A percentile compares a stretch with the other conserved stretches of the same genome.
These are phyloP conservation scores for Machaerirhynchus nigripectus DNA, from an alignment of 2,113 vertebrate species.

Conservation along the genomic window DNA sequence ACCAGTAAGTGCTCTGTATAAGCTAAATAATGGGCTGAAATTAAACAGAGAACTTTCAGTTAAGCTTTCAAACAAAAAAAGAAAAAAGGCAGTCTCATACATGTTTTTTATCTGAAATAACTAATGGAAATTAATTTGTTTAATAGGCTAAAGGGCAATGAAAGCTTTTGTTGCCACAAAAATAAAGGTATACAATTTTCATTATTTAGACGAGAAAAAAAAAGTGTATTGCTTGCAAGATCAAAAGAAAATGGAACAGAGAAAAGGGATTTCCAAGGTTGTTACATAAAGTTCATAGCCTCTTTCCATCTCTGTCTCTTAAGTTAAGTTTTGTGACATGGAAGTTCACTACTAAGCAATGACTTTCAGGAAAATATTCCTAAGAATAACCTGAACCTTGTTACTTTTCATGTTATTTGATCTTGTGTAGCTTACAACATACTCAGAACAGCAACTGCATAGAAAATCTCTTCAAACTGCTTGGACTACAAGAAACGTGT, in stretches of 20 bases:
- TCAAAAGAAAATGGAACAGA: not conserved
- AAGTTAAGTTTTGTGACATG: not conserved
- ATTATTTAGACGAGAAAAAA: not conserved
- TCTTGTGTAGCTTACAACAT: not conserved
- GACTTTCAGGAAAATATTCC: not conserved
- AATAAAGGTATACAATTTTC: not conserved
- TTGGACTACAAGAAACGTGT: not conserved
- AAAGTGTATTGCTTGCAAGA: not conserved
- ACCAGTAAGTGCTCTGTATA: not conserved
- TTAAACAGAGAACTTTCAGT: not conserved
- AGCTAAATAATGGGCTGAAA: not conserved
- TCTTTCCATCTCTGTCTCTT: not conserved
- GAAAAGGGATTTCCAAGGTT: not conserved
- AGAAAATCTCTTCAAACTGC: not conserved
- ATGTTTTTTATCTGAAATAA: not conserved
- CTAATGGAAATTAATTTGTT: not conserved
- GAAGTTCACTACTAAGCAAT: not conserved
- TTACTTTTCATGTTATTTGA: not conserved
- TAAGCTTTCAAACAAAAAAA: not conserved
- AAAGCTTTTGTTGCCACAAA: not conserved
- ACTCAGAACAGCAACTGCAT: not conserved
- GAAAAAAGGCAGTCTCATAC: not conserved
- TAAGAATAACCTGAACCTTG: not conserved
- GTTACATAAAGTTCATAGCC: not conserved
- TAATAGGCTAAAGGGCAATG: not conserved